A percentile compares a stretch with the other conserved stretches of the same genome.
Conservation (phyloP, 2,113 vertebrate genomes). For the Ammospiza nelsoni region DNA sequence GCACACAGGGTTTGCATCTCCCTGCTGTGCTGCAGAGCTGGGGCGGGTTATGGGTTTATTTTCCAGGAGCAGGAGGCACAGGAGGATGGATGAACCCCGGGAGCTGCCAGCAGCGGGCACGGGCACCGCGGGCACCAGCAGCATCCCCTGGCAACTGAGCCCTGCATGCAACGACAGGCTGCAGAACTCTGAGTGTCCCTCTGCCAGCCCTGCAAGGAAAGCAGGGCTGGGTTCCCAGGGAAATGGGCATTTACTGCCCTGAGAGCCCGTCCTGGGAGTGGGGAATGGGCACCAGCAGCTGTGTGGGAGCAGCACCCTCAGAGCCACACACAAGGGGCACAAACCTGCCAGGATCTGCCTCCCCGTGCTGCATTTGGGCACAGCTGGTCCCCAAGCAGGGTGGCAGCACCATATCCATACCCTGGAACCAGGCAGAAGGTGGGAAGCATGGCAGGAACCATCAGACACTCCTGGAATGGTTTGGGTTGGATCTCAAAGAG, state of each 20-base stretch:
- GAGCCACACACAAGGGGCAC: neutral
- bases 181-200: conserved; percentile 22
- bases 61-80: neutral
- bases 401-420: accelerated
- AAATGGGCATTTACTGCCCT: accelerated
- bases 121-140: neutral
- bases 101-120: neutral
- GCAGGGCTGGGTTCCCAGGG: neutral
- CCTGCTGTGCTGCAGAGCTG: neutral
- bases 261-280: accelerated
- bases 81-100: neutral
- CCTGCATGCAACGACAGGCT: conserved; percentile 49
- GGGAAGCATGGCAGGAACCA: accelerated
- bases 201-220: neutral
- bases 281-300: neutral
- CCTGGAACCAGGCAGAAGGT: neutral
- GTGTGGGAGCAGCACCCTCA: accelerated
- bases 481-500: neutral
- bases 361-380: neutral
- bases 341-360: neutral
- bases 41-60: neutral
- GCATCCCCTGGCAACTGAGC: conserved; percentile 66
- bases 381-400: accelerated
- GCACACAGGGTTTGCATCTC: neutral
- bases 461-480: neutral